These are phyloP conservation scores for Lepetodrilus schrolli DNA, from an alignment of 2,888 invertebrate genomes.

Conservation along the genomic window DNA sequence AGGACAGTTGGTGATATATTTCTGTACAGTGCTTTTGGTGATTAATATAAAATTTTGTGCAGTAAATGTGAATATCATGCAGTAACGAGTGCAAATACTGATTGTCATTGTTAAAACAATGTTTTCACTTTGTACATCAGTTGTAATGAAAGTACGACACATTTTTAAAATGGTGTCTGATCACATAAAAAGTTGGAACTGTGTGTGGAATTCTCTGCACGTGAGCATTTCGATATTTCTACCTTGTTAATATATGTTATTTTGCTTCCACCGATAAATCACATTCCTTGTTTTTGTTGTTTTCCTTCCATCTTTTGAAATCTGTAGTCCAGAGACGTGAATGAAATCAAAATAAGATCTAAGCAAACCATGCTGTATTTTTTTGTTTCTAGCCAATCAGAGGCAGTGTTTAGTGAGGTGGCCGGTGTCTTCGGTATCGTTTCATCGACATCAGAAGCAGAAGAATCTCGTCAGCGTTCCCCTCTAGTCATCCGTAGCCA, in stretches of 20 bases:
- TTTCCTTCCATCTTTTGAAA: too few species aligned
- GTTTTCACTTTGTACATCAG: not conserved
- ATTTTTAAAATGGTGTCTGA: not conserved
- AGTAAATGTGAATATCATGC: slow-evolving; percentile 9
- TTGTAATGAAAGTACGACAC: not conserved
- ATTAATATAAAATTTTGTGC: slow-evolving; percentile 4
- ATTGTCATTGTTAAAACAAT: not conserved
- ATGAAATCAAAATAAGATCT: not conserved
- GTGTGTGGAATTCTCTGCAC: slow-evolving; percentile 2
- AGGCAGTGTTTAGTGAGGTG: slow-evolving; percentile 2
- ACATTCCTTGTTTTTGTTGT: too few species aligned
- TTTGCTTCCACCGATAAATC: too few species aligned
- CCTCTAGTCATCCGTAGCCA: slow-evolving; percentile 57
- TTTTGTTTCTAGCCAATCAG: slow-evolving; percentile 7
- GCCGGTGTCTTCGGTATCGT: not conserved
- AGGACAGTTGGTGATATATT: not conserved
- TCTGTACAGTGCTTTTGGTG: not conserved
- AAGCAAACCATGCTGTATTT: not conserved
- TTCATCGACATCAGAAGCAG: slow-evolving; percentile 9
- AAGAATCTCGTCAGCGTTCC: slow-evolving; percentile 27
- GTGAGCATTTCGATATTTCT: not conserved
- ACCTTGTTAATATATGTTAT: not conserved
- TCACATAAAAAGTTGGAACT: not conserved
- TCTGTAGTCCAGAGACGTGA: too few species aligned
- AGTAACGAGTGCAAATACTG: slow-evolving; percentile 15